Conservation (phyloP, 2,888 invertebrate genomes). For the Falcaria lacertinaria region DNA sequence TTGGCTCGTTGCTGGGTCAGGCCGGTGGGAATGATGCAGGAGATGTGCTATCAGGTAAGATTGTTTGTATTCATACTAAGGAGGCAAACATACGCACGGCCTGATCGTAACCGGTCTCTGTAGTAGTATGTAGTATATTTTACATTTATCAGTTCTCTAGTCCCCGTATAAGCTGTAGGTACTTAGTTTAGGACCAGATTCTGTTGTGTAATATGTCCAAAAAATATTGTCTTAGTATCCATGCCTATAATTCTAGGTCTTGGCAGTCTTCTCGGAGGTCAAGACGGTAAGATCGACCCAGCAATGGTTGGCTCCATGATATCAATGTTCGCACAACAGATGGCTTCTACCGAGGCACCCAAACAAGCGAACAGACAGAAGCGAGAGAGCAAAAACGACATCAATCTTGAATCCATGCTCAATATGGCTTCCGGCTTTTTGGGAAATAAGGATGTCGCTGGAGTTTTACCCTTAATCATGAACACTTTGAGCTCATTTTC, state of each 20-base stretch:
- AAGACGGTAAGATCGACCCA: constrained; percentile 80
- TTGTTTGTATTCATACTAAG: no score
- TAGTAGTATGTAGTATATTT: no score
- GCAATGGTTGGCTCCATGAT: constrained; percentile 72
- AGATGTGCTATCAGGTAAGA: constrained; percentile 71
- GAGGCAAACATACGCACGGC: no score
- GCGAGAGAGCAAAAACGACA: constrained; percentile 52
- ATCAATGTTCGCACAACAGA: constrained; percentile 67
- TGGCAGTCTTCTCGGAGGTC: constrained; percentile 77
- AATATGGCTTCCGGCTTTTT: constrained; percentile 78
- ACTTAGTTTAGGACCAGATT: no score
- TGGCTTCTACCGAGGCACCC: constrained; percentile 41
- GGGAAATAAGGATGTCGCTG: constrained; percentile 57
- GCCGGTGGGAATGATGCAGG: constrained; percentile 53
- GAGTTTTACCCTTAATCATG: constrained; percentile 83
- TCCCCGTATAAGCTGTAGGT: no score
- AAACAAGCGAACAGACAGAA: constrained; percentile 39
- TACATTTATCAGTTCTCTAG: no score
- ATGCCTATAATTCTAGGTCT: constrained; percentile 45
- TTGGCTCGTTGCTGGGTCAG: constrained; percentile 60
- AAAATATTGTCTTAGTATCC: no score
- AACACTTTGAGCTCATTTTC: constrained; percentile 81
- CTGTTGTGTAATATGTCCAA: no score
- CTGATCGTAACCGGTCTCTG: no score
- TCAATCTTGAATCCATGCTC: constrained; percentile 76